These are phyloP conservation scores for Microcebus jonahi DNA, from an alignment of 2,113 vertebrate species.

Conservation along the genomic window DNA sequence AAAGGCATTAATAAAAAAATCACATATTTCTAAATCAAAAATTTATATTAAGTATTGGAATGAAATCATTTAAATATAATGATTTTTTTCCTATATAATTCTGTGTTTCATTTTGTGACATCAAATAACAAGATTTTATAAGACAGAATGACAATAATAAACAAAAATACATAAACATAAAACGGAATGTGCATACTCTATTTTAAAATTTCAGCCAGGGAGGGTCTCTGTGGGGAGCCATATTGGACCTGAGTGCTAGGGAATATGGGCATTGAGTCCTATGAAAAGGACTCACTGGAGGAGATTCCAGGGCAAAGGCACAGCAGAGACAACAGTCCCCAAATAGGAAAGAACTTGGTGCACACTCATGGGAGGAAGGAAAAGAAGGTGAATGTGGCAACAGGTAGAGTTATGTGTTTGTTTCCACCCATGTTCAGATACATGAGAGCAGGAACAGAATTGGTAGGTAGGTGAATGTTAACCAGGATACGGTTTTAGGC, in stretches of 20 bases:
- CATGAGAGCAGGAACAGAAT: not conserved
- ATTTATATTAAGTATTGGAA: not conserved
- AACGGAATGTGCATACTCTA: not conserved
- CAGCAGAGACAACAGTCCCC: not conserved
- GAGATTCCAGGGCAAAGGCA: not conserved
- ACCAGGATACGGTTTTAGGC: not conserved
- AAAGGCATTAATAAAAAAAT: not conserved
- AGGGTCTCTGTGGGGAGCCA: not conserved
- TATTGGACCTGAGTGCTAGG: not conserved
- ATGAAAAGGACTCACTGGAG: not conserved
- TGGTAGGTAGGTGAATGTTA: not conserved
- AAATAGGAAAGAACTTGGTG: not conserved
- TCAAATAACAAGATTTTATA: not conserved
- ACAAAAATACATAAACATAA: not conserved
- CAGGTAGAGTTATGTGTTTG: not conserved
- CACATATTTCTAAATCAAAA: not conserved
- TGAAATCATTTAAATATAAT: not conserved
- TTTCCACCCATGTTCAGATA: not conserved
- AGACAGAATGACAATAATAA: not conserved
- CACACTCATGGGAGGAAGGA: not conserved
- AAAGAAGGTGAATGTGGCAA: not conserved
- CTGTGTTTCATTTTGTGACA: constrained; percentile 9
- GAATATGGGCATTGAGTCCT: not conserved
- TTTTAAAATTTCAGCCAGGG: not conserved
- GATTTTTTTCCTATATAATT: not conserved